Conservation (phyloP, 2,888 invertebrate species). For the Nephrotoma guestfalica region DNA sequence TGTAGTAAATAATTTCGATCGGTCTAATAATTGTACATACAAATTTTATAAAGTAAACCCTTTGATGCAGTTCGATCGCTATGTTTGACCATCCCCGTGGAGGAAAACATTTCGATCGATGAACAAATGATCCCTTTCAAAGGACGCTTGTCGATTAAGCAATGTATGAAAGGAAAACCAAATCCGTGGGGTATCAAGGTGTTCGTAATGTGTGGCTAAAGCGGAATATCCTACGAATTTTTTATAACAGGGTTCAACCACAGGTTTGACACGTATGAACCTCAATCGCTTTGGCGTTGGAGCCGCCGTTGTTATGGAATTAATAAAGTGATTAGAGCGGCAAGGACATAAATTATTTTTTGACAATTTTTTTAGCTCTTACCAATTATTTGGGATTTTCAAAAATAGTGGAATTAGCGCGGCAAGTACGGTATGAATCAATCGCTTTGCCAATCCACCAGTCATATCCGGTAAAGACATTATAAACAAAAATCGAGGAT, state of each 20-base stretch:
- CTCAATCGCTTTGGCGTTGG: not conserved
- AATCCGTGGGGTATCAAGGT: constrained; percentile 15
- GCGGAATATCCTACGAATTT: not conserved
- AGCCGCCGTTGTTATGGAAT: not conserved
- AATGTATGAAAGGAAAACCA: constrained; percentile 15
- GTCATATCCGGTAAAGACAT: not conserved
- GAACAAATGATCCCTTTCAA: constrained; percentile 15
- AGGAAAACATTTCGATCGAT: constrained; percentile 13
- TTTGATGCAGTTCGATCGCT: not conserved
- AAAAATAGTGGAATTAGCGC: not conserved
- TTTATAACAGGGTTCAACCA: not conserved
- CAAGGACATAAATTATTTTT: not conserved
- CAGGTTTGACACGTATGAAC: not conserved
- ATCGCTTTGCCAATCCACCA: not conserved
- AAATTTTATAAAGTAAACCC: not conserved
- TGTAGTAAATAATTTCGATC: not conserved
- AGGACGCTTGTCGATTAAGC: constrained; percentile 12
- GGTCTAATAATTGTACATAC: not conserved
- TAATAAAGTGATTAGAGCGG: not conserved
- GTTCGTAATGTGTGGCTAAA: not conserved
- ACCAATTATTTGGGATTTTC: not conserved
- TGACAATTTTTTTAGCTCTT: not conserved
- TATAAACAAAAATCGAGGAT: not conserved
- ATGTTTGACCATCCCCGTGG: not conserved
- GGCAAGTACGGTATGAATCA: not conserved